These are phyloP conservation scores for Dolichotis patagonum DNA, from an alignment of 2,113 vertebrate genomes.

Conservation along the genomic window DNA sequence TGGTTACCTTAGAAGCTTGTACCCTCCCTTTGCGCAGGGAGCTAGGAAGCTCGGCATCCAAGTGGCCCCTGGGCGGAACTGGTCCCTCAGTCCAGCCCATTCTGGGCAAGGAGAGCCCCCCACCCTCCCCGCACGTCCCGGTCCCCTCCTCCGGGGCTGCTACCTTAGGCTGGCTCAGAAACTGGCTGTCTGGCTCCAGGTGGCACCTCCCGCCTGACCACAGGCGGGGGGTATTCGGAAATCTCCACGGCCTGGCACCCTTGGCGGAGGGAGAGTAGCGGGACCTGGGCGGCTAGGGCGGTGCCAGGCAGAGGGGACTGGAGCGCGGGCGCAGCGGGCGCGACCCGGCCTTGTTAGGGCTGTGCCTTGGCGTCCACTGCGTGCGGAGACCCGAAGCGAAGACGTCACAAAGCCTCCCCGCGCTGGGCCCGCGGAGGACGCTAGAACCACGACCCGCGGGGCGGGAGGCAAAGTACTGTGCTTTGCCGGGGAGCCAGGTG, in stretches of 20 bases:
- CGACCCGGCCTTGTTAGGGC: constrained; percentile 60
- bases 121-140: neutral
- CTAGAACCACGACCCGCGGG: fast-evolving
- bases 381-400: neutral
- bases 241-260: constrained; percentile 15
- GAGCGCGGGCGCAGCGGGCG: neutral
- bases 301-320: neutral
- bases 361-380: neutral
- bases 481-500: neutral
- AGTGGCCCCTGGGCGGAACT: too few relatives aligned
- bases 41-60: neutral
- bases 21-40: neutral
- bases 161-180: constrained; percentile 70
- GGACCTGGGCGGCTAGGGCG: neutral
- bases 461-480: fast-evolving
- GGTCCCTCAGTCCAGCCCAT: neutral
- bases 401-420: constrained; percentile 56
- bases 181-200: constrained; percentile 8
- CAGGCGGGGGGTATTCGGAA: neutral
- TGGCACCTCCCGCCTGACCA: constrained; percentile 31
- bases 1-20: neutral
- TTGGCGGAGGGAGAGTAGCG: constrained; percentile 10
- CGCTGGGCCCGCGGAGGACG: neutral
- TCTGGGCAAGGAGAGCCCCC: neutral
- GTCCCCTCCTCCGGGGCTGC: neutral